A percentile compares a stretch with the other conserved stretches of the same genome.
Evolutionary conservation across 2,888 invertebrate species (phyloP).

Genomic region (Ormyrus pomaceus): DNA sequence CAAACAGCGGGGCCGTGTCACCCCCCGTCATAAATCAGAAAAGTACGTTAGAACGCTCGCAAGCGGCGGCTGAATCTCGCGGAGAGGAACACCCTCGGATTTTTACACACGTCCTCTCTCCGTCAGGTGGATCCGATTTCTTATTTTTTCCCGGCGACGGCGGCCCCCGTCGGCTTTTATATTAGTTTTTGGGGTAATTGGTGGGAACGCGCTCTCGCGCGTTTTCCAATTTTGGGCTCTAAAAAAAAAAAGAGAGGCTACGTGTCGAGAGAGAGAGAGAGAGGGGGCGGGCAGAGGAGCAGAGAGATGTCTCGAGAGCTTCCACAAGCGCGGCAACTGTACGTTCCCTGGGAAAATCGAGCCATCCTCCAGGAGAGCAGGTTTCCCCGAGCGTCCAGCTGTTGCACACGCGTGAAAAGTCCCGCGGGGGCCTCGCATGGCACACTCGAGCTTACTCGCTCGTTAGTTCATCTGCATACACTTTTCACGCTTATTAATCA

Average conservation of each 20-base stretch:
- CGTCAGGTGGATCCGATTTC: constrained; percentile 48
- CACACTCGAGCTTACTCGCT: too few species aligned
- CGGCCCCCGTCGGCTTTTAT: not conserved
- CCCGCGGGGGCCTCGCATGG: not conserved
- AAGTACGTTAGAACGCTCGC: not conserved
- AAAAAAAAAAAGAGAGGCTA: not conserved
- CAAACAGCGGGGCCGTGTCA: too few species aligned
- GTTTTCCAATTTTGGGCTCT: constrained; percentile 12
- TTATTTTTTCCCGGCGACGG: not conserved
- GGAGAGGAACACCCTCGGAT: not conserved
- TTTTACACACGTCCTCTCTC: too few species aligned
- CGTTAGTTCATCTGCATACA: too few species aligned
- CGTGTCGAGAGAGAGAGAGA: not conserved
- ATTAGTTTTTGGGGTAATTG: constrained; percentile 24
- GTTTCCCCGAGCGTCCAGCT: not conserved
- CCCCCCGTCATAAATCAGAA: not conserved
- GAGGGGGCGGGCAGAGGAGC: not conserved
- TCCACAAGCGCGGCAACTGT: not conserved
- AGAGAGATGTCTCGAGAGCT: too few species aligned
- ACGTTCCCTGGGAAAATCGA: not conserved
- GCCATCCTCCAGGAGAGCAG: constrained; percentile 7
- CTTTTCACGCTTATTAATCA: too few species aligned
- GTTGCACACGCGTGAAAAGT: not conserved
- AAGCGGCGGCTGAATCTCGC: not conserved
- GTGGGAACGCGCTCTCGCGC: constrained; percentile 23